Percentiles rank a stretch among this genome's conserved stretches.
Conservation (phyloP, 2,113 vertebrate genomes). For the Poecilia latipinna region DNA sequence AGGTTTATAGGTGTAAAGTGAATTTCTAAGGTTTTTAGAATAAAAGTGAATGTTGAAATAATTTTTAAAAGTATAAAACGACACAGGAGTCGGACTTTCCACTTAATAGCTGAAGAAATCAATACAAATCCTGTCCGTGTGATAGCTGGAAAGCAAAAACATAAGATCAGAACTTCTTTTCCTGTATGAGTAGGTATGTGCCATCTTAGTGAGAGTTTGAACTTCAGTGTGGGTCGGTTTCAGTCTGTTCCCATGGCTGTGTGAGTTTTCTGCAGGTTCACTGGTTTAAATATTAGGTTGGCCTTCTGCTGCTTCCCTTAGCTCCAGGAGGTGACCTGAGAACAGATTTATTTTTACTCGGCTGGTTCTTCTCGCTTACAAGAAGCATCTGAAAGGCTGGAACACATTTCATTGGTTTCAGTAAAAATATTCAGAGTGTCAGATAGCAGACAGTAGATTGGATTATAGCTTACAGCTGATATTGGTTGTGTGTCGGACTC, state of each 20-base stretch:
- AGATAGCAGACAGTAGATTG: neutral
- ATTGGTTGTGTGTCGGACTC: neutral
- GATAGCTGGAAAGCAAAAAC: neutral
- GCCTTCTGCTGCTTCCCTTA: neutral
- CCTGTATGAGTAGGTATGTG: neutral
- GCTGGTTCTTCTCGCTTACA: neutral
- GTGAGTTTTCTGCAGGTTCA: neutral
- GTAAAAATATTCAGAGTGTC: neutral
- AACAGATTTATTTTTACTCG: neutral
- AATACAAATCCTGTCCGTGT: neutral
- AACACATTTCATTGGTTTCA: neutral
- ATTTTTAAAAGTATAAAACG: neutral
- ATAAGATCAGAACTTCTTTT: neutral
- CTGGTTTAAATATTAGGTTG: neutral
- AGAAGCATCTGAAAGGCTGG: neutral
- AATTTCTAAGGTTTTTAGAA: neutral
- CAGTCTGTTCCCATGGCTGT: neutral
- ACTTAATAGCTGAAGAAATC: neutral
- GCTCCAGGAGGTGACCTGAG: neutral
- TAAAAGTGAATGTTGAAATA: neutral
- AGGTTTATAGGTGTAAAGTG: neutral
- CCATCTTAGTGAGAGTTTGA: neutral
- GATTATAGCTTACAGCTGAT: neutral
- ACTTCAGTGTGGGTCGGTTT: neutral
- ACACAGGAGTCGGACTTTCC: neutral